Evolutionary conservation across 1,140 invertebrate species (phyloP).

Genomic region (Oedothorax gibbosus): DNA sequence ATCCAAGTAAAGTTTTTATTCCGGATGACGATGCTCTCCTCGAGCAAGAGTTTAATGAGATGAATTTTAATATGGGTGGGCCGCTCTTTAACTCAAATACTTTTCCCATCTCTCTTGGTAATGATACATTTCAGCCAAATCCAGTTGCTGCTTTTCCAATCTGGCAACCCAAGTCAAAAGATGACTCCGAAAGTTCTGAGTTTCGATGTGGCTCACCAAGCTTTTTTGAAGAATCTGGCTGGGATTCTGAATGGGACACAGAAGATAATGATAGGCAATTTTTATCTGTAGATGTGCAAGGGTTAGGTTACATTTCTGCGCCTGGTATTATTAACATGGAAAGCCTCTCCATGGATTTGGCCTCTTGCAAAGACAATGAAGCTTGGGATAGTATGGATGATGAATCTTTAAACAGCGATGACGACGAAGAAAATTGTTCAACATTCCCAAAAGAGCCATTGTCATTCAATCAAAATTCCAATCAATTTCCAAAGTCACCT

Average conservation of each 20-base stretch:
- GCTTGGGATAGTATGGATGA: slow-evolving; percentile 67
- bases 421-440: slow-evolving; percentile 62
- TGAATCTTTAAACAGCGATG: slow-evolving; percentile 62
- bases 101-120: neutral
- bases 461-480: neutral
- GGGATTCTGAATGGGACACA: slow-evolving; percentile 63
- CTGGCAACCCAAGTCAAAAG: slow-evolving; percentile 26
- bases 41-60: slow-evolving; percentile 37
- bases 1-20: slow-evolving; percentile 62
- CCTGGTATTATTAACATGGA: slow-evolving; percentile 64
- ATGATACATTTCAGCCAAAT: slow-evolving; percentile 13
- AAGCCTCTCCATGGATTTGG: slow-evolving; percentile 66
- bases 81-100: slow-evolving; percentile 37
- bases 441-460: neutral
- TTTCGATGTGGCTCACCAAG: slow-evolving; percentile 63
- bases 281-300: slow-evolving; percentile 58
- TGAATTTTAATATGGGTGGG: slow-evolving; percentile 47
- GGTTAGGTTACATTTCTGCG: slow-evolving; percentile 63
- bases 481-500: neutral
- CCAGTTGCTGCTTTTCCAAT: slow-evolving; percentile 24
- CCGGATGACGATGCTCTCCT: slow-evolving; percentile 59
- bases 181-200: slow-evolving; percentile 12
- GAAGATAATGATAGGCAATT: slow-evolving; percentile 49
- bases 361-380: slow-evolving; percentile 67
- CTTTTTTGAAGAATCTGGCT: slow-evolving; percentile 63